Base-by-base conservation (phyloP, 2,113 vertebrate species). In the Ageneiosus marmoratus region DNA sequence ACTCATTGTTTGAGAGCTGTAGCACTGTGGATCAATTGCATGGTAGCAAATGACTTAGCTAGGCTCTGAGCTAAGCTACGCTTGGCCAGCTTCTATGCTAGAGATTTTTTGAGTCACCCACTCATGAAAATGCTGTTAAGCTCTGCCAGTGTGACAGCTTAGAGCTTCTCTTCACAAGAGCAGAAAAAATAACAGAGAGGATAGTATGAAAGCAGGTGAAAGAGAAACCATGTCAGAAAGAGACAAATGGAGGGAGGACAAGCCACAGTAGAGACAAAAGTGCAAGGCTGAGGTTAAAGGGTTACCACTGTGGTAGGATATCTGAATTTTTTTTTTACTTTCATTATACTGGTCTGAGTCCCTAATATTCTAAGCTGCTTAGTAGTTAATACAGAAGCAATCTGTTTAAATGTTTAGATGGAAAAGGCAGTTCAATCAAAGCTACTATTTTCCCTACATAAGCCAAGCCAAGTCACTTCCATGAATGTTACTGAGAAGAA, bases 281-380 rank as follows among this genome's bases (percentile, higher is more conserved):
- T 29, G 29, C 41, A 37, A 48, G 79, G 24, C 55, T 46, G 20
- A 41, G 79, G 67, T 79, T 58, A 82, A n/a, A n/a, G n/a, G n/a
- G n/a, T n/a, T n/a, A n/a, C n/a, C 84, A 53, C 67, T 8, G 83
- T 82, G 79, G 74, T 84, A 82, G 58, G 84, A 82, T 11, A 46
- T 58, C 84, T 89, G 87, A 89, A 87, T 89, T 83, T 15, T 78
- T 78, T 62, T 62, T 16, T n/a, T n/a, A 60, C 77, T 65, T 46
- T 79, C 41, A 27, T 79, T n/a, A 50, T 79, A 65, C n/a, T 46
- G 62, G 29, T 79, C 24, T 32, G 44, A 20, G 37, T 79, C 13
- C 15, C 46, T 20, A 44, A 58, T 79, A 63, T 53, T 53, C 51
- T 78, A 44, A 29, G 18, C n/a, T 50, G 29, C 44, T 24, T 24